These are phyloP conservation scores for Drosophila paucipuncta DNA, from an alignment of 2,888 invertebrate species.

Conservation along the genomic window DNA sequence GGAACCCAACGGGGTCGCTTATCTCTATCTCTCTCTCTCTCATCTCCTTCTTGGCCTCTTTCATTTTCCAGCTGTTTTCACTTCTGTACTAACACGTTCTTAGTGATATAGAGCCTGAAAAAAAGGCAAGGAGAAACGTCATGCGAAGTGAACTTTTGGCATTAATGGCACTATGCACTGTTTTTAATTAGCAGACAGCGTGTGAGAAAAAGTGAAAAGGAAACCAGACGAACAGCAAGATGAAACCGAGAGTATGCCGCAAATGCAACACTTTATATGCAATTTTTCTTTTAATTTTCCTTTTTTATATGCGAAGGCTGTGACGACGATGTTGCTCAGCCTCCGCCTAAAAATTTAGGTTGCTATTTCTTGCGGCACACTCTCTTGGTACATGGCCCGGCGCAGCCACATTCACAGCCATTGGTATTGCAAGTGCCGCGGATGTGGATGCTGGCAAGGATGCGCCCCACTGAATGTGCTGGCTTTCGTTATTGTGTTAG, in stretches of 20 bases:
- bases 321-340: conserved; percentile 42
- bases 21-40: neutral
- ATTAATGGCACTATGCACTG: conserved; percentile 75
- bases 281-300: conserved; percentile 74
- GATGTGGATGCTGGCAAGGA: conserved; percentile 44
- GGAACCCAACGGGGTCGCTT: conserved; percentile 29
- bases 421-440: conserved; percentile 6
- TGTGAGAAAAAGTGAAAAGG: conserved; percentile 38
- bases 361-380: conserved; percentile 66
- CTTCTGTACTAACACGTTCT: conserved; percentile 2
- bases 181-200: conserved; percentile 71
- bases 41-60: neutral
- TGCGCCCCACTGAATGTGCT: conserved; percentile 31
- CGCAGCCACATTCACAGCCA: conserved; percentile 1
- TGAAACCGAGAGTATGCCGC: conserved; percentile 49
- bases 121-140: conserved; percentile 26
- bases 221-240: conserved; percentile 26
- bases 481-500: conserved; percentile 38
- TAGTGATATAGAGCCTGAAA: neutral
- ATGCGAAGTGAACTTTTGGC: conserved; percentile 71
- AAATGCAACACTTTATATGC: conserved; percentile 80
- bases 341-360: conserved; percentile 64
- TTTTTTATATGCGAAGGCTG: conserved; percentile 70
- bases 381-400: conserved; percentile 29
- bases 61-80: neutral